Conservation (phyloP, 2,888 invertebrate genomes). For the Kuschelorhynchus macadamiae region DNA sequence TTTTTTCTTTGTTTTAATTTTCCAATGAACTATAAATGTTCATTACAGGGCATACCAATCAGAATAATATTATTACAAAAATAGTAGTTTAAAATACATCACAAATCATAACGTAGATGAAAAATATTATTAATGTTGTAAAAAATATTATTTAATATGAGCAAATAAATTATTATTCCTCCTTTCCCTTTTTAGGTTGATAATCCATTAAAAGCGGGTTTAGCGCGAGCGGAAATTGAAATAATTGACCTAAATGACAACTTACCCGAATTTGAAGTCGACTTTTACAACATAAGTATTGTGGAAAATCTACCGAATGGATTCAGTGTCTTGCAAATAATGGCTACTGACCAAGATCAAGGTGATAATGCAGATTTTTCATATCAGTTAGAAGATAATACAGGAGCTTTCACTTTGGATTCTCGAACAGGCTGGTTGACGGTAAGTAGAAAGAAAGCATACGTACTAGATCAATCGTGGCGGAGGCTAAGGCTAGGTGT, state of each 20-base stretch:
- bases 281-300: conserved; percentile 92
- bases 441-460: too few relatives aligned
- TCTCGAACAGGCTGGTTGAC: conserved; percentile 88
- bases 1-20: too few relatives aligned
- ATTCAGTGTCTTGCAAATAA: conserved; percentile 77
- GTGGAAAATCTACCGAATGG: conserved; percentile 93
- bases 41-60: too few relatives aligned
- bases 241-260: conserved; percentile 87
- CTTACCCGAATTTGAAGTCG: conserved; percentile 88
- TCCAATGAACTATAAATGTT: too few relatives aligned
- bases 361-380: conserved; percentile 89
- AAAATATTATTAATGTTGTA: too few relatives aligned
- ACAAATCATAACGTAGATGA: too few relatives aligned
- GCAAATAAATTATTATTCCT: too few relatives aligned
- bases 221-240: conserved; percentile 82
- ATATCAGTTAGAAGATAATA: conserved; percentile 81
- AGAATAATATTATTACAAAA: too few relatives aligned
- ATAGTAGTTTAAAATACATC: too few relatives aligned
- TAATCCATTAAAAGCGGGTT: conserved; percentile 70
- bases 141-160: too few relatives aligned
- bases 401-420: conserved; percentile 86
- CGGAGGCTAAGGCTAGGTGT: too few relatives aligned
- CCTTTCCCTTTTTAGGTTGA: conserved; percentile 47
- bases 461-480: too few relatives aligned
- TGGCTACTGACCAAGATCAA: conserved; percentile 86